Evolutionary conservation across 2,113 vertebrate genomes (phyloP).

Genomic region (Donacobius atricapilla): DNA sequence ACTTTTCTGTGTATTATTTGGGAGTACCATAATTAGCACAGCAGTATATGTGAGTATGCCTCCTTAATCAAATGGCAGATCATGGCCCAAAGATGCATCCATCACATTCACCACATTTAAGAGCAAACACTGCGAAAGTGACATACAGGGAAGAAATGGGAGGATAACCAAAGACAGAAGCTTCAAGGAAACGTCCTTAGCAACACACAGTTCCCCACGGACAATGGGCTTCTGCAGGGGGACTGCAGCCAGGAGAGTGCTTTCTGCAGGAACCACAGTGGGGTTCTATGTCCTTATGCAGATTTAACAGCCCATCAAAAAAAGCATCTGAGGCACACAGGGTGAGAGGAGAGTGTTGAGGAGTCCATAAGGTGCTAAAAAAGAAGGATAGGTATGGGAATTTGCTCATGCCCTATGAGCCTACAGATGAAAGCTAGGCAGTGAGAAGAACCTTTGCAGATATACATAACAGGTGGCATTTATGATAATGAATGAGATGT

Average conservation of each 20-base stretch:
- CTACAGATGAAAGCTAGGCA: neutral
- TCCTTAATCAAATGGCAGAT: neutral
- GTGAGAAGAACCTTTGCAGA: neutral
- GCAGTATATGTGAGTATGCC: fast-evolving
- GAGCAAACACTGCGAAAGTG: neutral
- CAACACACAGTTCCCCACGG: neutral
- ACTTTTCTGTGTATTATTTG: neutral
- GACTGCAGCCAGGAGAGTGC: neutral
- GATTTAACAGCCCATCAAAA: neutral
- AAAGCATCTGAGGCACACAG: neutral
- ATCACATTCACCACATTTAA: neutral
- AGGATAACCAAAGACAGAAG: neutral
- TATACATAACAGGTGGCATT: neutral
- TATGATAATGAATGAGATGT: neutral
- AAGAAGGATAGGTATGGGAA: too few relatives aligned
- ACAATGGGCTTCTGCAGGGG: fast-evolving
- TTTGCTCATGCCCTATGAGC: neutral
- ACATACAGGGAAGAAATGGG: neutral
- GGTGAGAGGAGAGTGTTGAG: neutral
- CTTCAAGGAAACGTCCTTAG: neutral
- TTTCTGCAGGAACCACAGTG: neutral
- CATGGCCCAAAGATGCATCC: neutral
- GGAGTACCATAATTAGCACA: neutral
- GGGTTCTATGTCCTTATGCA: neutral
- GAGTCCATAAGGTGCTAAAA: neutral